phyloP scores from a whole-genome alignment of 2,113 vertebrate species.

The Oxygymnocypris stewartii region DNA sequence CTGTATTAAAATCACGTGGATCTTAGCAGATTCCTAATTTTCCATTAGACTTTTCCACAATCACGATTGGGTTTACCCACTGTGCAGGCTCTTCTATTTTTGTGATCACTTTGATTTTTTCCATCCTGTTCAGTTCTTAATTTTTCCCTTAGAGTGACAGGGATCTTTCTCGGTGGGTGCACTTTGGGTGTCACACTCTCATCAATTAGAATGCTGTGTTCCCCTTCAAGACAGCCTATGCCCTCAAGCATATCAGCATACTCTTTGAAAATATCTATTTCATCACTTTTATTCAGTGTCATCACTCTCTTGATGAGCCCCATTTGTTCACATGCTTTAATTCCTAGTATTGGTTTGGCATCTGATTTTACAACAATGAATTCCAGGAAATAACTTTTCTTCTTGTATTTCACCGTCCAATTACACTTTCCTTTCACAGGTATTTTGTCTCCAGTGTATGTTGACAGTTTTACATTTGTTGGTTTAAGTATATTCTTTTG shows the following conservation, averaged over 20 bases:
- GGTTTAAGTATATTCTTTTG: slow-evolving; percentile 32
- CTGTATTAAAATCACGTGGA: background rate
- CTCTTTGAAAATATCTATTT: slow-evolving; percentile 20
- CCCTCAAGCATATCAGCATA: slow-evolving; percentile 47
- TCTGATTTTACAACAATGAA: slow-evolving; percentile 5
- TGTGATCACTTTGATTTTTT: background rate
- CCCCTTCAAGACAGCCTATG: slow-evolving; percentile 46
- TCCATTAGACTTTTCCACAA: background rate
- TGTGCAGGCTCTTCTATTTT: slow-evolving; percentile 39
- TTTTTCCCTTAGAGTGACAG: slow-evolving; percentile 31
- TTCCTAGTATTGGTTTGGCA: slow-evolving; percentile 39
- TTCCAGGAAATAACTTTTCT: slow-evolving; percentile 18
- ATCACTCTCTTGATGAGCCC: slow-evolving; percentile 45
- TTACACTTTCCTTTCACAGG: slow-evolving; percentile 41
- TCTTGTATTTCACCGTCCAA: slow-evolving; percentile 37
- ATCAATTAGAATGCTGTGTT: slow-evolving; percentile 31
- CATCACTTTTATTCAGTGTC: slow-evolving; percentile 35
- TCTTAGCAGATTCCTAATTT: background rate
- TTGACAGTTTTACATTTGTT: slow-evolving; percentile 39
- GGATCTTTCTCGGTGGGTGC: slow-evolving; percentile 45
- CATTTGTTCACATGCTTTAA: slow-evolving; percentile 38
- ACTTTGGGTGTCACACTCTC: slow-evolving; percentile 33
- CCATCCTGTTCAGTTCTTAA: slow-evolving; percentile 1
- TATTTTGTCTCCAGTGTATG: slow-evolving; percentile 46
- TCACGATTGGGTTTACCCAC: background rate